These are phyloP conservation scores for Heterodera filipjevi DNA, from an alignment of 2,888 invertebrate species.

Conservation along the genomic window DNA sequence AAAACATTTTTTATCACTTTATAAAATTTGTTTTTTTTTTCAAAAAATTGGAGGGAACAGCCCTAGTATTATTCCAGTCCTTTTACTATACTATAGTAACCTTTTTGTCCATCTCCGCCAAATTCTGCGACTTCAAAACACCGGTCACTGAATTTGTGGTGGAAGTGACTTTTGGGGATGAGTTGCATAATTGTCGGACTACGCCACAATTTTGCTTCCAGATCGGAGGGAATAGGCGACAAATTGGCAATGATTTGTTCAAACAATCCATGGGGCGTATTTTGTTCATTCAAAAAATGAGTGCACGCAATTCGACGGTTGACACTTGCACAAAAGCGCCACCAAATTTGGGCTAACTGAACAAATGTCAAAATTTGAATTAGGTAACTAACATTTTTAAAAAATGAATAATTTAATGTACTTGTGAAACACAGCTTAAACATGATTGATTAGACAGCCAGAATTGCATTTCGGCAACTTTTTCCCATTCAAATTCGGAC, in stretches of 20 bases:
- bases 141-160: not conserved
- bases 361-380: too few species aligned
- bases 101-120: not conserved
- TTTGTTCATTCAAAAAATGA: not conserved
- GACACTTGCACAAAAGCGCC: conserved; percentile 1
- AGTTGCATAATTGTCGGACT: not conserved
- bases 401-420: too few species aligned
- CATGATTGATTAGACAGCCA: too few species aligned
- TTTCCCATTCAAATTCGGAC: too few species aligned
- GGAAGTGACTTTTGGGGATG: not conserved
- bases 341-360: not conserved
- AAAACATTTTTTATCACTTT: too few species aligned
- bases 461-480: too few species aligned
- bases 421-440: too few species aligned
- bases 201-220: not conserved
- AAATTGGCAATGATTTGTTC: not conserved
- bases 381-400: too few species aligned
- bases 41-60: too few species aligned
- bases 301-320: conserved; percentile 2
- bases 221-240: not conserved
- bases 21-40: too few species aligned
- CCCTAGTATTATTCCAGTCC: too few species aligned
- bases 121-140: not conserved
- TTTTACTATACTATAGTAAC: not conserved
- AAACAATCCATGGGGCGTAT: not conserved